These are phyloP conservation scores for Nematolebias whitei DNA, from an alignment of 2,113 vertebrate species.

Conservation along the genomic window DNA sequence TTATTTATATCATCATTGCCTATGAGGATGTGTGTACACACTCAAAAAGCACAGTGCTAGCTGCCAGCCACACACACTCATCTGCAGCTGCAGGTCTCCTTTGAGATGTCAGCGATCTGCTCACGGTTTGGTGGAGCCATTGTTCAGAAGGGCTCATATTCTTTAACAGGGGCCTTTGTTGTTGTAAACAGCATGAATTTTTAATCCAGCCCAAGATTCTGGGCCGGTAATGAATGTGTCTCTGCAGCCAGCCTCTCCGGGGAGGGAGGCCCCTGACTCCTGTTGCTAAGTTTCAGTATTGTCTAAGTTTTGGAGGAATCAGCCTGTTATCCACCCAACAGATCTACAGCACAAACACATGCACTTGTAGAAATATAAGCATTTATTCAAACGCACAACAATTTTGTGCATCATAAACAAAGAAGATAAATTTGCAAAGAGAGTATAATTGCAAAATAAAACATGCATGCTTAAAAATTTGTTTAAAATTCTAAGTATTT, in stretches of 20 bases:
- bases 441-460: neutral
- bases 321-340: constrained; percentile 67
- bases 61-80: constrained; percentile 52
- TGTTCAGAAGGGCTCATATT: constrained; percentile 77
- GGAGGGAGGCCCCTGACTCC: constrained; percentile 73
- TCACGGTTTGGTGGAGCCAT: constrained; percentile 75
- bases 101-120: constrained; percentile 76
- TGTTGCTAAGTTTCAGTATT: constrained; percentile 80
- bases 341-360: constrained; percentile 40
- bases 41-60: constrained; percentile 47
- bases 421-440: constrained; percentile 1
- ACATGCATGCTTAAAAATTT: constrained; percentile 1
- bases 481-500: neutral
- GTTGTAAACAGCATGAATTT: constrained; percentile 85
- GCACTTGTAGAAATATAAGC: constrained; percentile 1
- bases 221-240: constrained; percentile 79
- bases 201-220: constrained; percentile 80
- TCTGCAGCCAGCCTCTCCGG: constrained; percentile 69
- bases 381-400: constrained; percentile 26
- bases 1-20: constrained; percentile 74
- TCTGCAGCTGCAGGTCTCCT: constrained; percentile 65
- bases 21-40: constrained; percentile 56
- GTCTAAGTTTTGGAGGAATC: constrained; percentile 72
- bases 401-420: neutral
- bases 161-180: constrained; percentile 78